These are phyloP conservation scores for Drosophila chauvacae DNA, from an alignment of 1,140 invertebrate genomes.

Conservation along the genomic window DNA sequence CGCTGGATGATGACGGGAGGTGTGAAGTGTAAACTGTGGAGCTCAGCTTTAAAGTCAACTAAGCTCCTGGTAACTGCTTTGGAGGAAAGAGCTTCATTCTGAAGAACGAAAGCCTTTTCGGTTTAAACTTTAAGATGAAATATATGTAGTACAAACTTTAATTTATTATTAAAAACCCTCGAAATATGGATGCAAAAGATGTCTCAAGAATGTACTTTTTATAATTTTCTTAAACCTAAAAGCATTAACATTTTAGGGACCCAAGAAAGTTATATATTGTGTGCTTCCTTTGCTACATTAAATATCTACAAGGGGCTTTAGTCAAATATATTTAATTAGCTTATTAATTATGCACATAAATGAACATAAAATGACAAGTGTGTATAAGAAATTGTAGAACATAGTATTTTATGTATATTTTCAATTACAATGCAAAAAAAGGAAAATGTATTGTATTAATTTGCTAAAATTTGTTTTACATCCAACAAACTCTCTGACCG, in stretches of 20 bases:
- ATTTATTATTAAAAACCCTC: no score
- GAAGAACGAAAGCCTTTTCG: neutral
- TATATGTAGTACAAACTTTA: neutral
- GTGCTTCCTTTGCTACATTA: neutral
- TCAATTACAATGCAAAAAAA: neutral
- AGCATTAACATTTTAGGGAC: neutral
- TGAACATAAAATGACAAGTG: neutral
- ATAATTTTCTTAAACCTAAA: neutral
- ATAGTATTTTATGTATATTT: neutral
- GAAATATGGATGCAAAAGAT: neutral
- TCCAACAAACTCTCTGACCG: slow-evolving; percentile 1
- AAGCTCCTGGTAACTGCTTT: slow-evolving; percentile 3
- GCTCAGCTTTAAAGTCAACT: slow-evolving; percentile 33
- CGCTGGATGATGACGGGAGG: slow-evolving; percentile 1
- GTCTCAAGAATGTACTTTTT: neutral
- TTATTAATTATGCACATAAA: neutral
- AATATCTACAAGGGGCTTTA: neutral
- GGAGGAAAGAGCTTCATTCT: neutral
- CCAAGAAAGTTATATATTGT: neutral
- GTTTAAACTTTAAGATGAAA: neutral
- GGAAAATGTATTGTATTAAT: neutral
- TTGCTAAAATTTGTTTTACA: neutral
- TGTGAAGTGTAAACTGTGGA: slow-evolving; percentile 16
- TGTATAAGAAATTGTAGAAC: neutral
- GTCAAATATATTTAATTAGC: neutral